Evolutionary conservation across 1,140 invertebrate genomes (phyloP).

Genomic region (Zaprionus camerounensis): DNA sequence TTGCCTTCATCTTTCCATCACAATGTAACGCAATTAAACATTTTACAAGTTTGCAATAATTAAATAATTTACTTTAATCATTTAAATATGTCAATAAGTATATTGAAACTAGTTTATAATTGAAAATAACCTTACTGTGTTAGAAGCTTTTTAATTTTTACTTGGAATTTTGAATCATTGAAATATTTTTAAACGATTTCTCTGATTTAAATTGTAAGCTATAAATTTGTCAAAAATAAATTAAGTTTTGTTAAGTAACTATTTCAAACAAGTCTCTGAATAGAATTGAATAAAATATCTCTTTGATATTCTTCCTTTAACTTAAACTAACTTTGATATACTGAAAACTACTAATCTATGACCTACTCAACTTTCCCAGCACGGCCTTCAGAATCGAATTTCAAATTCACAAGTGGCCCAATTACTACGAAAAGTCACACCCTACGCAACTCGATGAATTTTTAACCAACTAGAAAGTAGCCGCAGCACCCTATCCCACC

Average conservation of each 20-base stretch:
- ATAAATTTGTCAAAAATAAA: no score
- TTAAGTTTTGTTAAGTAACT: neutral
- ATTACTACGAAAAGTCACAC: neutral
- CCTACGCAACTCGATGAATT: slow-evolving; percentile 3
- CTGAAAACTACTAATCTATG: neutral
- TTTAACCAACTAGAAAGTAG: neutral
- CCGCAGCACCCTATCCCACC: neutral
- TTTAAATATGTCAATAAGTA: no score
- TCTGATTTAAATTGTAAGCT: no score
- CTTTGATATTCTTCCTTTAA: neutral
- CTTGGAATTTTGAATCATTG: no score
- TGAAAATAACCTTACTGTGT: no score
- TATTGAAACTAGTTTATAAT: no score
- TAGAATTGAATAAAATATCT: neutral
- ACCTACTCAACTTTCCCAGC: neutral
- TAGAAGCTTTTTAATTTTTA: no score
- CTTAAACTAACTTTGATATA: neutral
- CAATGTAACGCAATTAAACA: no score
- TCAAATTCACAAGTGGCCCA: slow-evolving; percentile 2
- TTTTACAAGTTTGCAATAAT: no score
- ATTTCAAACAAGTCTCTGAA: neutral
- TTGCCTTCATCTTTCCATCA: no score
- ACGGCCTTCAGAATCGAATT: neutral
- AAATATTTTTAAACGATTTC: no score
- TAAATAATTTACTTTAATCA: no score